A percentile compares a stretch with the other conserved stretches of the same genome.
These are phyloP conservation scores for Lycaon pictus DNA, from an alignment of 2,113 vertebrate species.

Conservation along the genomic window DNA sequence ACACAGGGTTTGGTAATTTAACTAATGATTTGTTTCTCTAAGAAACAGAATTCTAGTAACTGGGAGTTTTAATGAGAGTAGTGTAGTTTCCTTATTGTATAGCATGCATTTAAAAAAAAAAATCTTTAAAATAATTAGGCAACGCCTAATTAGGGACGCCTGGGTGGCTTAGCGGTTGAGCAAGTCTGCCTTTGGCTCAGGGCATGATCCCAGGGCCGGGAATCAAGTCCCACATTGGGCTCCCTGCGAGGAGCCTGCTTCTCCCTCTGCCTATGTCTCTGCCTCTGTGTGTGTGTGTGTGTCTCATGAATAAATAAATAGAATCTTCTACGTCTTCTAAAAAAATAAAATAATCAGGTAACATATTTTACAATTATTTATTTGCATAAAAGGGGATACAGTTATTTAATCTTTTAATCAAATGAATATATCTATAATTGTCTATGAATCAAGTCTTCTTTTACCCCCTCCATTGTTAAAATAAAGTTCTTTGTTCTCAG, in stretches of 20 bases:
- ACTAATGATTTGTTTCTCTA: conserved; percentile 49
- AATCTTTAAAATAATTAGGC: not conserved
- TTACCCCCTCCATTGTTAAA: conserved; percentile 65
- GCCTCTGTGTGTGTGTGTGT: too few species aligned
- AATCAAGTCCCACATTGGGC: too few species aligned
- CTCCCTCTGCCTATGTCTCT: too few species aligned
- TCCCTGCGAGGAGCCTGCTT: too few species aligned
- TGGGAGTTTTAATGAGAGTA: not conserved
- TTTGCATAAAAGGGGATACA: conserved; percentile 35
- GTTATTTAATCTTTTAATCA: conserved; percentile 57
- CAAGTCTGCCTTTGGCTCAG: too few species aligned
- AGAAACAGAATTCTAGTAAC: conserved; percentile 32
- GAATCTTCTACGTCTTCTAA: not conserved
- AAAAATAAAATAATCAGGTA: conserved; percentile 34
- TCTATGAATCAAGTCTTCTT: conserved; percentile 38
- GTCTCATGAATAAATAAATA: too few species aligned
- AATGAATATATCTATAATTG: conserved; percentile 35
- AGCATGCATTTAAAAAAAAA: conserved; percentile 34
- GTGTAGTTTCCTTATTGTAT: conserved; percentile 47
- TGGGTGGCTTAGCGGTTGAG: too few species aligned
- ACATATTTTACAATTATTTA: conserved; percentile 48
- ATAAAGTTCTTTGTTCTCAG: conserved; percentile 71
- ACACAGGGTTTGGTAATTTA: conserved; percentile 15
- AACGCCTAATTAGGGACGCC: not conserved
- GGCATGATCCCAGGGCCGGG: too few species aligned